Evolutionary conservation across 2,113 vertebrate genomes (phyloP).

Genomic region (Apodemus sylvaticus): DNA sequence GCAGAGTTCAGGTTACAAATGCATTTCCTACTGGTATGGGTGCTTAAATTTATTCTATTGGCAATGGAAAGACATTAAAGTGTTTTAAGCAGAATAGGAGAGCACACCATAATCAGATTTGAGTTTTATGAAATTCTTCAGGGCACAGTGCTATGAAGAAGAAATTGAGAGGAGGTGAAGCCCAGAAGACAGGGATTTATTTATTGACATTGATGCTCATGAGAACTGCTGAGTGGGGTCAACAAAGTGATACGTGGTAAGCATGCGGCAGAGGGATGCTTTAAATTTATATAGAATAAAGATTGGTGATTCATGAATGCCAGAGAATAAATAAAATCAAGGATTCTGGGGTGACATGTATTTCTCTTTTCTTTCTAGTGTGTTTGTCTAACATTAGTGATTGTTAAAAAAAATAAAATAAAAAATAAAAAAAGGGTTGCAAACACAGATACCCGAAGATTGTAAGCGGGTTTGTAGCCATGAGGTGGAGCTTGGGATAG

Average conservation of each 20-base stretch:
- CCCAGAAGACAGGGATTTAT: neutral
- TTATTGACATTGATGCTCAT: neutral
- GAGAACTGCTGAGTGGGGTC: neutral
- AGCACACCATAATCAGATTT: neutral
- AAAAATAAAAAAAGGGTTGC: neutral
- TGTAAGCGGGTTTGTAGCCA: neutral
- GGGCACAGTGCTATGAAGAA: neutral
- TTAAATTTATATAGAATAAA: neutral
- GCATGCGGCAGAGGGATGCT: neutral
- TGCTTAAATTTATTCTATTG: conserved; percentile 43
- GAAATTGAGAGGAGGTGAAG: neutral
- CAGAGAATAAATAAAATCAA: neutral
- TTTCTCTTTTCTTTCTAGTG: neutral
- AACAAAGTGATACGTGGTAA: neutral
- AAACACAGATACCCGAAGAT: neutral
- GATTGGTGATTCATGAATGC: neutral
- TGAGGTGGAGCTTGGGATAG: neutral
- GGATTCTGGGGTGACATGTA: neutral
- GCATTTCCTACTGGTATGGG: neutral
- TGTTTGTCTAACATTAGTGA: neutral
- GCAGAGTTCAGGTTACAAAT: neutral
- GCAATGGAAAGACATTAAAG: neutral
- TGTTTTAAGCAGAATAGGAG: neutral
- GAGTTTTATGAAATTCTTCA: neutral
- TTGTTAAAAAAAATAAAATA: too few relatives aligned